phyloP scores from a whole-genome alignment of 2,888 invertebrate species.

The Sturmia bella region DNA sequence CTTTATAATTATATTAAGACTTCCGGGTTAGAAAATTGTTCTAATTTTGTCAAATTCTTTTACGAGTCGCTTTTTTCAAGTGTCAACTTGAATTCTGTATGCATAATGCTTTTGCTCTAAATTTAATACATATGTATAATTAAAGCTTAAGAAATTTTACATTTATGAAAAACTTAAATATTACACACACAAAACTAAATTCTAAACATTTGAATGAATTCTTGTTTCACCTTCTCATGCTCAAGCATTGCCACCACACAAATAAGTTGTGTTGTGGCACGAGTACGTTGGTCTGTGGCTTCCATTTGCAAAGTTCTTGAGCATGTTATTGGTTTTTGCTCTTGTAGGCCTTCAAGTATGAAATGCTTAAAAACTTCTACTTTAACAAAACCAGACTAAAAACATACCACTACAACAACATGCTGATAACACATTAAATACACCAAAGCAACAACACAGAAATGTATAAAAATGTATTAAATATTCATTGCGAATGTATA shows the following conservation, averaged over 20 bases:
- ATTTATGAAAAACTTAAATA: constrained; percentile 2
- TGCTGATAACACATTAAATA: constrained; percentile 22
- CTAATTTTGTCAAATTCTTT: constrained; percentile 25
- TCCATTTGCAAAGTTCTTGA: constrained; percentile 14
- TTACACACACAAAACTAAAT: constrained; percentile 4
- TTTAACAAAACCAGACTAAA: constrained; percentile 40
- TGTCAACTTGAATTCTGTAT: background rate
- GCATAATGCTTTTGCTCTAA: constrained; percentile 14
- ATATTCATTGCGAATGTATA: constrained; percentile 40
- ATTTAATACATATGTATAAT: constrained; percentile 40
- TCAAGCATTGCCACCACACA: constrained; percentile 27
- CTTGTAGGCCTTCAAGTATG: constrained; percentile 40
- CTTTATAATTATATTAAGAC: constrained; percentile 59
- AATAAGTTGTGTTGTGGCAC: constrained; percentile 13
- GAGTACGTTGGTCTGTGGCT: constrained; percentile 7
- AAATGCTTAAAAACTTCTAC: constrained; percentile 39
- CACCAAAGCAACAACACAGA: constrained; percentile 13
- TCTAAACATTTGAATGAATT: constrained; percentile 22
- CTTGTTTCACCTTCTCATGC: background rate
- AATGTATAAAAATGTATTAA: constrained; percentile 39
- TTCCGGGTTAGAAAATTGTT: constrained; percentile 54
- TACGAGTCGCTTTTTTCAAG: background rate
- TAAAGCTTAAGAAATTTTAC: background rate
- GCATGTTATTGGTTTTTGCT: constrained; percentile 32
- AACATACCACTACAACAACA: constrained; percentile 38